Percentiles rank a stretch among this genome's conserved stretches.
Conservation (phyloP, 2,797 vertebrate species). For the Epinephelus malabaricus region DNA sequence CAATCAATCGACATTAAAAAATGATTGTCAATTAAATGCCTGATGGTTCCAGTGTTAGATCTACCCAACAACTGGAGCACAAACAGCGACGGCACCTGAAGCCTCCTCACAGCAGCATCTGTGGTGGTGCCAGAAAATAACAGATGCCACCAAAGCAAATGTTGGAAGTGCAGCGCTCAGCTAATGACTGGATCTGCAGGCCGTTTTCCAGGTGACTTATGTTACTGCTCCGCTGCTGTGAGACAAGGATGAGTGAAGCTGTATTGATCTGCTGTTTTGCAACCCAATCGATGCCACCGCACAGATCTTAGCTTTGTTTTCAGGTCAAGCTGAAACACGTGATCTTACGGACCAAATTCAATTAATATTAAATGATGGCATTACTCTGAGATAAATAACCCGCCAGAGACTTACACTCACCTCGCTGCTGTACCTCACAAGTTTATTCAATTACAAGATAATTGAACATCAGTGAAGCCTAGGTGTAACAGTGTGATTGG, state of each 20-base stretch:
- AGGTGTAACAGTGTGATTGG: conserved; percentile 33
- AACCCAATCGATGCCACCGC: conserved; percentile 54
- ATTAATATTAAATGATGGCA: conserved; percentile 48
- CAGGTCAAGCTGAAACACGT: conserved; percentile 56
- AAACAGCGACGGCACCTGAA: conserved; percentile 54
- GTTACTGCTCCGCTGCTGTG: conserved; percentile 56
- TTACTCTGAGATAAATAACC: conserved; percentile 39
- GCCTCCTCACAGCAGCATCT: conserved; percentile 63
- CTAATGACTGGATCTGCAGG: conserved; percentile 71
- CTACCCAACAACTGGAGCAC: conserved; percentile 46
- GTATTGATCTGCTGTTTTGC: conserved; percentile 73
- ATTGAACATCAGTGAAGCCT: conserved; percentile 41
- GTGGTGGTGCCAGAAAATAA: conserved; percentile 66
- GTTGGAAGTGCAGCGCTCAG: conserved; percentile 72
- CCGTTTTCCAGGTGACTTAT: conserved; percentile 78
- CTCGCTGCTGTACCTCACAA: conserved; percentile 2
- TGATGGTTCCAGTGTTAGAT: conserved; percentile 20
- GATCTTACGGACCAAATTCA: conserved; percentile 33
- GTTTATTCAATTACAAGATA: conserved; percentile 50
- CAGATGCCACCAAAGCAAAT: conserved; percentile 81
- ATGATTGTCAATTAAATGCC: conserved; percentile 19
- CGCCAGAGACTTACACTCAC: conserved; percentile 20
- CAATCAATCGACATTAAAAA: background rate
- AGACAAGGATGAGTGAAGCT: conserved; percentile 72
- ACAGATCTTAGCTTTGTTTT: conserved; percentile 56